Percentiles rank a stretch among this genome's conserved stretches.
Evolutionary conservation across 30 jellyfish, hydroid and myxozoan species (phyloP).

Genomic region (Haliclystus octoradiatus): DNA sequence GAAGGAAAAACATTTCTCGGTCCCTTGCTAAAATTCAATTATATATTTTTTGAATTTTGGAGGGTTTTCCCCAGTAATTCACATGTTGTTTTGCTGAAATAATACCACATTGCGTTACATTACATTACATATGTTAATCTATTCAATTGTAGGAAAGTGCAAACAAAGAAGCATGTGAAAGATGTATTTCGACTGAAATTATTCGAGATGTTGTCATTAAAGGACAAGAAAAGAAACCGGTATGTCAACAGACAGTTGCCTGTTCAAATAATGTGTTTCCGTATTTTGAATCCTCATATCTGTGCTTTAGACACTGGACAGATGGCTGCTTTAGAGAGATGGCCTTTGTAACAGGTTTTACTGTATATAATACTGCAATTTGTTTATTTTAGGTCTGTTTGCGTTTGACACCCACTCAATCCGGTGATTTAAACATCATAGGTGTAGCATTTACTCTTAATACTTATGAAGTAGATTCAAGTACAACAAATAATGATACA

Average conservation of each 20-base stretch:
- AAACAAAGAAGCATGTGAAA: too few relatives aligned
- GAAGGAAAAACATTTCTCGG: too few relatives aligned
- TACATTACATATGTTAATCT: too few relatives aligned
- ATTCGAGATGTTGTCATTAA: slow-evolving; percentile 28
- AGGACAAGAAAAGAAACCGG: slow-evolving; percentile 62
- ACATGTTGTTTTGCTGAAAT: too few relatives aligned
- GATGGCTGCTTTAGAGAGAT: neutral
- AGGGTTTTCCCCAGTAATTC: too few relatives aligned
- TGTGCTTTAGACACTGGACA: neutral
- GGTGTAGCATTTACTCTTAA: slow-evolving; percentile 65
- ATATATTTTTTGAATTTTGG: too few relatives aligned
- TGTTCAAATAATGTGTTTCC: neutral
- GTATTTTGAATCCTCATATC: neutral
- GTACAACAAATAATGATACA: too few relatives aligned
- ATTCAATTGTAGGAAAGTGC: too few relatives aligned
- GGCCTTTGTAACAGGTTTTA: too few relatives aligned
- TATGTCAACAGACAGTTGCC: neutral
- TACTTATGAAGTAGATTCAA: too few relatives aligned
- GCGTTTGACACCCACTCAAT: slow-evolving; percentile 13
- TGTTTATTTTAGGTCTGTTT: slow-evolving; percentile 38
- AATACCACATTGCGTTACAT: too few relatives aligned
- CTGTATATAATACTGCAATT: neutral
- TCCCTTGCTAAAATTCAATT: too few relatives aligned
- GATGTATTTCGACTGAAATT: slow-evolving; percentile 39
- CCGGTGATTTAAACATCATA: slow-evolving; percentile 41